These are phyloP conservation scores for Fregetta grallaria DNA, from an alignment of 2,113 vertebrate species.

Conservation along the genomic window DNA sequence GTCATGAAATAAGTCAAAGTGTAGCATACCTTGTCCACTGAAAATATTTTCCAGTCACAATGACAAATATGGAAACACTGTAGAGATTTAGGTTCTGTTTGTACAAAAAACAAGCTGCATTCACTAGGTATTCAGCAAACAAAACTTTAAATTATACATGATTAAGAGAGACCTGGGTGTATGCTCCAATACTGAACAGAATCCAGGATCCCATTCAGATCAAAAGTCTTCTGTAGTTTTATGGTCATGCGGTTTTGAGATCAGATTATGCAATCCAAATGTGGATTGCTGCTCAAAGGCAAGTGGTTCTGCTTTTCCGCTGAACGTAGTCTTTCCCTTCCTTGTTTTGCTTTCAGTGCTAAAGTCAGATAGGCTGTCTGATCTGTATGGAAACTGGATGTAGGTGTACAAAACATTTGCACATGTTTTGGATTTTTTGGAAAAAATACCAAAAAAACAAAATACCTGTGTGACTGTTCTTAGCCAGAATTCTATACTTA, in stretches of 20 bases:
- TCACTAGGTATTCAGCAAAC: background rate
- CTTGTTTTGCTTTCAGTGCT: background rate
- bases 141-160: background rate
- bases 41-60: background rate
- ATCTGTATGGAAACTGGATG: background rate
- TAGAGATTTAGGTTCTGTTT: background rate
- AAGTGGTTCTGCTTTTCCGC: background rate
- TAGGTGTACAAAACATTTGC: background rate
- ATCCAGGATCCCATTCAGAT: background rate
- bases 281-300: background rate
- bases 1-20: background rate
- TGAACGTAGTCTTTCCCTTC: background rate
- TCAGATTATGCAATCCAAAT: background rate
- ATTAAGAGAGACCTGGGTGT: background rate
- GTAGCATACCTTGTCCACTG: background rate
- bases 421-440: background rate
- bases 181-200: background rate
- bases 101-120: rapidly evolving
- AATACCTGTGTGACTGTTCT: background rate
- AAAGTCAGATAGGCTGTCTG: background rate
- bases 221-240: background rate
- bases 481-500: background rate
- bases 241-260: background rate
- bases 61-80: background rate
- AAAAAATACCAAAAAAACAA: rapidly evolving